phyloP scores from a whole-genome alignment of 2,113 vertebrate species.

The Stegastes partitus region DNA sequence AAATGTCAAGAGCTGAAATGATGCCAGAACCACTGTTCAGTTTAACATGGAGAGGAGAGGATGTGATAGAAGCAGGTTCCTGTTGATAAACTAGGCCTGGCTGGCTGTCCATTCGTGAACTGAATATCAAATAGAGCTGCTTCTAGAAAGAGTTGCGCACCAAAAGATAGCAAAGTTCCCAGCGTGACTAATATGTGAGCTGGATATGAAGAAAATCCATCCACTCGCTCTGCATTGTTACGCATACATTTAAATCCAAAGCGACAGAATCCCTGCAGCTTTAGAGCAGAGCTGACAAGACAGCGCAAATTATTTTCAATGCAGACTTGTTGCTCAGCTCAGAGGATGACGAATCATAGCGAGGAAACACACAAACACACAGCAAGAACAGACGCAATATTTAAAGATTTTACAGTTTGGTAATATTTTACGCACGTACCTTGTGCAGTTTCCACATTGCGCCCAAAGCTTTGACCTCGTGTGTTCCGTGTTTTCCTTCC shows the following conservation, averaged over 20 bases:
- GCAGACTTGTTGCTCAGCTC: conserved; percentile 67
- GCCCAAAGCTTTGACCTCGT: conserved; percentile 97
- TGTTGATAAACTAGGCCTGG: conserved; percentile 19
- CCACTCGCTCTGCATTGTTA: not conserved
- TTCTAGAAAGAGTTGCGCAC: conserved; percentile 25
- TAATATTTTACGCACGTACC: conserved; percentile 83
- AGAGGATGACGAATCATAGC: conserved; percentile 20
- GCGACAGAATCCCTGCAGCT: conserved; percentile 16
- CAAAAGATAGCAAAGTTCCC: not conserved
- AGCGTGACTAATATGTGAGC: conserved; percentile 1
- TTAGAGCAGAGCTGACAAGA: conserved; percentile 26
- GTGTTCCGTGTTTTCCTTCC: conserved; percentile 95
- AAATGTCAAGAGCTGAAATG: conserved; percentile 27
- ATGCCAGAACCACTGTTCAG: not conserved
- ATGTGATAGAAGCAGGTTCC: not conserved
- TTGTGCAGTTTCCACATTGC: conserved; percentile 99
- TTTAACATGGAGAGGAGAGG: not conserved
- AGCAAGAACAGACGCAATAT: not conserved
- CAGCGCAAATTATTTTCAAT: conserved; percentile 14
- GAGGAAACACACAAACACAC: not conserved
- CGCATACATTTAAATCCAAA: conserved; percentile 29
- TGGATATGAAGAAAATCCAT: not conserved
- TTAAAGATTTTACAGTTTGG: not conserved
- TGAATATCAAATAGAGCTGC: conserved; percentile 56
- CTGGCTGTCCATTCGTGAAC: conserved; percentile 42